Conservation (phyloP, 2,888 invertebrate genomes). For the Drosophila atripex region DNA sequence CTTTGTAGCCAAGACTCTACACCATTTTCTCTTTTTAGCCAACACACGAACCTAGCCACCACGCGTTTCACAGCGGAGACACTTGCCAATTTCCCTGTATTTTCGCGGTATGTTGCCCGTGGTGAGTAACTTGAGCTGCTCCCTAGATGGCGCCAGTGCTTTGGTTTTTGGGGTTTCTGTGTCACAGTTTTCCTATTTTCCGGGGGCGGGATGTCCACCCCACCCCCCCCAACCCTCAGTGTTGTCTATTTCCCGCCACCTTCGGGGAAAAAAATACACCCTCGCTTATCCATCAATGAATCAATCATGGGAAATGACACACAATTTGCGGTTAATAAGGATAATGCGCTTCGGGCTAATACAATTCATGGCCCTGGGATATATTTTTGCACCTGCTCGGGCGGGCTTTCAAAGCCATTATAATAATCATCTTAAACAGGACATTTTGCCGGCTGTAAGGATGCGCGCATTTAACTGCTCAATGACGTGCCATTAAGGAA, state of each 20-base stretch:
- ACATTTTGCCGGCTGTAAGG: slow-evolving; percentile 46
- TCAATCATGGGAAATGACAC: slow-evolving; percentile 59
- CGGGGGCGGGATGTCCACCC: not conserved
- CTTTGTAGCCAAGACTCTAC: not conserved
- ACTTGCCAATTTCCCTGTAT: slow-evolving; percentile 2
- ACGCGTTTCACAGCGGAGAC: not conserved
- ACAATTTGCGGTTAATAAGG: slow-evolving; percentile 50
- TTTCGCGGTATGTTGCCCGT: not conserved
- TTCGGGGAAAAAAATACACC: not conserved
- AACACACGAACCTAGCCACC: not conserved
- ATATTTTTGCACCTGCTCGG: slow-evolving; percentile 14
- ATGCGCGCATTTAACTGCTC: slow-evolving; percentile 68
- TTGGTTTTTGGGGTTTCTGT: not conserved
- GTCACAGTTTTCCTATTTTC: not conserved
- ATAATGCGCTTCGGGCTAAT: slow-evolving; percentile 17
- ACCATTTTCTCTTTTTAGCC: not conserved
- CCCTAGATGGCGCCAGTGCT: not conserved
- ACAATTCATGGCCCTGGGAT: slow-evolving; percentile 3
- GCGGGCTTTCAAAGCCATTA: not conserved
- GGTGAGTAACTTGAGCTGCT: not conserved
- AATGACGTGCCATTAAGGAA: slow-evolving; percentile 73
- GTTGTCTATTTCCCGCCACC: not conserved
- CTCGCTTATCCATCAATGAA: slow-evolving; percentile 41
- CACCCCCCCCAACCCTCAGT: not conserved
- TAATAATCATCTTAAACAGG: slow-evolving; percentile 1